Conservation (phyloP, 2,888 invertebrate species). For the Altica lythri region DNA sequence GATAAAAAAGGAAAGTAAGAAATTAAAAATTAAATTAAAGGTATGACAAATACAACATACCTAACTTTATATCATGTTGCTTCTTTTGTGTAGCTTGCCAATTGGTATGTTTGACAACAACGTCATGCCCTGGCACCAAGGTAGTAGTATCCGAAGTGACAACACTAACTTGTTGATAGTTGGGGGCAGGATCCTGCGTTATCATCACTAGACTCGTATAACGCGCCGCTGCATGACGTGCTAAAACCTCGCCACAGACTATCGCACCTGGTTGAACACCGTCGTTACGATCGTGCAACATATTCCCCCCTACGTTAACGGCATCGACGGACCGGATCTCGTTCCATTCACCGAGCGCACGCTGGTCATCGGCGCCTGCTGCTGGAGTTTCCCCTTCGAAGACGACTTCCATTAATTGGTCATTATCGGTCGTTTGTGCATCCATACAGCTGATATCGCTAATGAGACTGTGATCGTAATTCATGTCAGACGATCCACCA, state of each 20-base stretch:
- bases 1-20: no score
- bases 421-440: slow-evolving; percentile 7
- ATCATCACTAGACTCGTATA: slow-evolving; percentile 91
- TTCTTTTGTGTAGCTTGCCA: slow-evolving; percentile 57
- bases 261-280: slow-evolving; percentile 57
- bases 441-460: slow-evolving; percentile 2
- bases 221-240: slow-evolving; percentile 62
- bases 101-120: slow-evolving; percentile 70
- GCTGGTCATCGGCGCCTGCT: slow-evolving; percentile 20
- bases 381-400: slow-evolving; percentile 24
- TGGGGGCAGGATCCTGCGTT: slow-evolving; percentile 68
- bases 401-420: slow-evolving; percentile 9
- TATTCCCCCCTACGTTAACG: slow-evolving; percentile 49
- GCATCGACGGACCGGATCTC: slow-evolving; percentile 52
- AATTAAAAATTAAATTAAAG: no score
- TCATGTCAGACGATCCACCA: not conserved
- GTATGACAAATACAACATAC: slow-evolving; percentile 24
- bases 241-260: slow-evolving; percentile 45
- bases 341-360: slow-evolving; percentile 25
- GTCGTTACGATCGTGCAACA: slow-evolving; percentile 52
- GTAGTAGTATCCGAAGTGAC: slow-evolving; percentile 78
- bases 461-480: not conserved
- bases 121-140: slow-evolving; percentile 64
- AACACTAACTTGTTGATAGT: slow-evolving; percentile 70
- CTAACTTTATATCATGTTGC: slow-evolving; percentile 27